Evolutionary conservation across 2,888 invertebrate genomes (phyloP), one percentile per base, ranked within the genome.

Genomic region (Hyposoter didymator): DNA sequence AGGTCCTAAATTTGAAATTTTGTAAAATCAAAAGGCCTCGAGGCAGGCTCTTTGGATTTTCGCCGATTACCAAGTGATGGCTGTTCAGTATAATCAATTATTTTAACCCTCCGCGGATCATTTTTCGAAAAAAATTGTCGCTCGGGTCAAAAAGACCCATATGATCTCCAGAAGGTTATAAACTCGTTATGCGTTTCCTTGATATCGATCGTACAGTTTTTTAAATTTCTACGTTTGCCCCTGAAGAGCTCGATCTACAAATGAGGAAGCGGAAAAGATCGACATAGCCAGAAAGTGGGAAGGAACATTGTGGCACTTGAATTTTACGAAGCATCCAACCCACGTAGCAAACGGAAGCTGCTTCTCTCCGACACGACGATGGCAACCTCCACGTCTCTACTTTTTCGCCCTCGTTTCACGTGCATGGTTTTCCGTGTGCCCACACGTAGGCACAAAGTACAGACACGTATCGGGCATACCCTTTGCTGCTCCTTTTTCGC

Each of bases 331-430:
- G 59, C 66, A 73, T 78, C 72, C 67, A 73, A 67, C 14, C 12
- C 85, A 85, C 87, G 84, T 85, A 85, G 73, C 52, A 79, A 82
- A 70, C 87, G 87, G 87, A 87, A 87, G 87, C 82, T 76, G 47
- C 74, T 84, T 85, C 64, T 66, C 59, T 69, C 45, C 49, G 80
- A 67, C 83, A 81, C 55, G 76, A 81, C 55, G 76, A 72, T 67
- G 66, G 39, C 8, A 75, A 62, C 66, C 67, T 45, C 74, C 39
- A 39, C 39, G 43, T 62, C 59, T 39, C 32, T 49, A 28, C 28
- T 75, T 64, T 64, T 64, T 62, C 62, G 1, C 47, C 43, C 64
- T 67, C 49, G 12, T 73, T 19, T 35, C 17, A 39, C 22, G 55
- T 14, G 43, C 3, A 73, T 43, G 59, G 39, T 10, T 39, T 39